Conservation (phyloP, 2,797 vertebrate genomes). For the Neosalanx taihuensis region DNA sequence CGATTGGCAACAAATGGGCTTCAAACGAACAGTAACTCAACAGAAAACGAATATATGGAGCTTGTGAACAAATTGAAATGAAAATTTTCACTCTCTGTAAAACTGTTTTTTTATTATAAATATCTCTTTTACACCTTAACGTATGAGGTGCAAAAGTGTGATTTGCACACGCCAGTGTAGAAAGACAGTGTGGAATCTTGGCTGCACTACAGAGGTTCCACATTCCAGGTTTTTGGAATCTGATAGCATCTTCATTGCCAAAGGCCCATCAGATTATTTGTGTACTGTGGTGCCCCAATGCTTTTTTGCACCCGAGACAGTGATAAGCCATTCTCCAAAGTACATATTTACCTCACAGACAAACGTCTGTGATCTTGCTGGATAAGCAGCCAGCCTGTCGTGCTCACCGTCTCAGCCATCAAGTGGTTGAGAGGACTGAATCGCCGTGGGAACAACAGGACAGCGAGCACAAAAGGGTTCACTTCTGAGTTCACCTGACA, state of each 20-base stretch:
- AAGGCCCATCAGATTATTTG: constrained; percentile 36
- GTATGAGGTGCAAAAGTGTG: not conserved
- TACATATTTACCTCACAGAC: constrained; percentile 47
- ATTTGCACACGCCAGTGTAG: constrained; percentile 10
- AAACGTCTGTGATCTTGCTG: constrained; percentile 17
- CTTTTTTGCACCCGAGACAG: constrained; percentile 52
- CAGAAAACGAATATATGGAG: no score
- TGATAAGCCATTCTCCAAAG: constrained; percentile 45
- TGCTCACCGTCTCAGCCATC: constrained; percentile 7
- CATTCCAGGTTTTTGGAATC: constrained; percentile 38
- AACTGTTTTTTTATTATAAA: no score
- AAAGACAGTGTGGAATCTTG: constrained; percentile 28
- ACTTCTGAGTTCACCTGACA: constrained; percentile 20
- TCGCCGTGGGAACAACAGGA: constrained; percentile 14
- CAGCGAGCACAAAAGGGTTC: constrained; percentile 13
- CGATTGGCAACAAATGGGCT: no score
- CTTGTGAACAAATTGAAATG: no score
- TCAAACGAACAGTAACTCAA: no score
- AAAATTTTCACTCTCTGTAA: no score
- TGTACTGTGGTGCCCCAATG: constrained; percentile 27
- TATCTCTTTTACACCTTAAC: no score
- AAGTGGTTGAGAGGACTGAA: constrained; percentile 19
- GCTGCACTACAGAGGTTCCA: constrained; percentile 13
- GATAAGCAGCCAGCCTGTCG: constrained; percentile 29
- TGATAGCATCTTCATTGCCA: constrained; percentile 49